These are phyloP conservation scores for Umimayanthus kanabou DNA, from an alignment of 92 coral and sea anemone genomes.

Conservation along the genomic window DNA sequence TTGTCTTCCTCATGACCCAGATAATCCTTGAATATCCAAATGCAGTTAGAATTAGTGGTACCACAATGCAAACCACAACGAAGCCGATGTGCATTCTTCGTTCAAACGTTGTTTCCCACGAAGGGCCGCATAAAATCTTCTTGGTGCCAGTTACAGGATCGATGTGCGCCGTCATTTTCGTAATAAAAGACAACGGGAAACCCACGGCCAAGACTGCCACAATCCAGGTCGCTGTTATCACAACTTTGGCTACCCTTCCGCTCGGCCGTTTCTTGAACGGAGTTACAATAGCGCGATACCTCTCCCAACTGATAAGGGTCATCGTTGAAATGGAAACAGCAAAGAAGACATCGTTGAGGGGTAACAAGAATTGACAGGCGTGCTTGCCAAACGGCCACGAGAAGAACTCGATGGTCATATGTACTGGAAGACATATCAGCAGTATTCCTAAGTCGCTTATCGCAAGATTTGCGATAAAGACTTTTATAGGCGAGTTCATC, in stretches of 20 bases:
- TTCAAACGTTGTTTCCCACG: slow-evolving; percentile 65
- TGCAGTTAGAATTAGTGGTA: slow-evolving; percentile 74
- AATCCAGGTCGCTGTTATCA: slow-evolving; percentile 67
- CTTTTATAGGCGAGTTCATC: slow-evolving; percentile 74
- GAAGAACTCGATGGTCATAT: slow-evolving; percentile 66
- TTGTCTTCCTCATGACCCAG: slow-evolving; percentile 58
- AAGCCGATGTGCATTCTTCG: slow-evolving; percentile 73
- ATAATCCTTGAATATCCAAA: slow-evolving; percentile 69
- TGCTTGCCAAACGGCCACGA: slow-evolving; percentile 79
- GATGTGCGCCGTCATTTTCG: slow-evolving; percentile 37
- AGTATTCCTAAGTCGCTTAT: slow-evolving; percentile 75
- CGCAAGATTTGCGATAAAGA: slow-evolving; percentile 85
- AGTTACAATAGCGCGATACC: slow-evolving; percentile 74
- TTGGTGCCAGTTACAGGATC: slow-evolving; percentile 58
- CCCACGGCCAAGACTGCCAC: slow-evolving; percentile 77
- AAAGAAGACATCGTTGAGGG: slow-evolving; percentile 85
- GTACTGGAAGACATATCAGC: slow-evolving; percentile 75
- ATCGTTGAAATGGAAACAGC: slow-evolving; percentile 80
- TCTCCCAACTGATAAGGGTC: slow-evolving; percentile 76
- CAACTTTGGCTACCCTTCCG: slow-evolving; percentile 63
- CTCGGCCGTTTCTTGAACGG: slow-evolving; percentile 71
- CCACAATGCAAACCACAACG: slow-evolving; percentile 62
- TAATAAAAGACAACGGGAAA: slow-evolving; percentile 75
- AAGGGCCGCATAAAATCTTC: slow-evolving; percentile 58
- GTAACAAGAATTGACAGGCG: slow-evolving; percentile 69